Evolutionary conservation across 2,888 invertebrate species (phyloP), one percentile per base, ranked within the genome.

Genomic region (Helicoverpa assulta): DNA sequence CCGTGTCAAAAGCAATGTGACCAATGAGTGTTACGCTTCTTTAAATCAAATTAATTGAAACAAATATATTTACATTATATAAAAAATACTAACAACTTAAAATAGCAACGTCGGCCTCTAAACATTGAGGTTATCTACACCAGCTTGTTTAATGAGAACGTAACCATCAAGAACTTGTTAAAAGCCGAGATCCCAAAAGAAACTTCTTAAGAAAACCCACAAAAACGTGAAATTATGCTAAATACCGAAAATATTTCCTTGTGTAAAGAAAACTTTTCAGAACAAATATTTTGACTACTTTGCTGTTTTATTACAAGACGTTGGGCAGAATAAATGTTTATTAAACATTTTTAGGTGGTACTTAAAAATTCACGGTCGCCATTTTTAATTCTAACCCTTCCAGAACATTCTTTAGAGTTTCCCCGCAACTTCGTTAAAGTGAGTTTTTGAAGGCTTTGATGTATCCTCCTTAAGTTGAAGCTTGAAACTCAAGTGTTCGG

Each of bases 221-320:
- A 80, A 69, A 59, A 62, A 66, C 64, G 60, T 54, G 76, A 57
- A 78, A 78, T 78, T 75, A 75, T 75, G 57, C 73, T 57, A 51
- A 78, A 65, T 16, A 12, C 29, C 8, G 10, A 52, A 64, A 73
- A 61, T 72, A 40, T 73, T 72, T 51, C 58, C 21, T 58, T 61
- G 56, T 18, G 53, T 51, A 73, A 78, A 78, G 53, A 54, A 47
- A 76, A 69, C 19, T 75, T 80, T 69, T 61, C 8, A 4, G 18
- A 76, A 61, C 76, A 77, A 77, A 80, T 80, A 63, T 76, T 75
- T 80, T 60, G 55, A 18, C 52, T 66, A 58, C 53, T 66, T 70
- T 54, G 56, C n/a, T n/a, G 54, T 65, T 75, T 75, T 57, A 47
- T 80, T 66, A 14, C 59, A 66, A 70, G 65, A 65, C 53, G 54